Evolutionary conservation across 2,888 invertebrate species (phyloP), one percentile per base, ranked within the genome.

Genomic region (Xestia c-nigrum): DNA sequence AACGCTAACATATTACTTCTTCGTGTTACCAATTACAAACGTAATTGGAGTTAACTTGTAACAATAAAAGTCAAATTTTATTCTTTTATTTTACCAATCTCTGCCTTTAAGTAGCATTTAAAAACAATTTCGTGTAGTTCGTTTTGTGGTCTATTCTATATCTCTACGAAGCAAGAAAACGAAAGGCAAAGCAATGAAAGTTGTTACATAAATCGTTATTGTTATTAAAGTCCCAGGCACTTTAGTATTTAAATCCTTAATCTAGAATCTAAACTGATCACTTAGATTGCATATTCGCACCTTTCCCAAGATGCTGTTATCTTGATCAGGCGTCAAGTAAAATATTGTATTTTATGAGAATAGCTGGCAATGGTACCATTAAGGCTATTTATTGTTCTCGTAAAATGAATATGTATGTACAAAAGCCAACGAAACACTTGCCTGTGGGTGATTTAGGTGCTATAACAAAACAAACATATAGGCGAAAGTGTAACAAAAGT

Each of bases 281-380:
- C 47, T 84, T 80, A 50, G 69, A 73, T 84, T 80, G 71, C 43
- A 81, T 80, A 80, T 61, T 81, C 24, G 80, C 65, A 80, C 81
- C 59, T 61, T 24, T 46, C 61, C 43, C 24, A 50, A 85, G 81
- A 67, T 81, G 81, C 66, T 46, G 82, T 21, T 65, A 82, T 82
- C 82, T 85, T 69, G 82, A 85, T 74, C 71, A 38, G 24, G 7
- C 14, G 31, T 67, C 68, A 55, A 72, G 55, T 80, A 68, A 68
- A 52, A 57, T 57, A 67, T 71, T 74, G 75, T 70, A 82, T 75
- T 85, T 82, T 75, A 85, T 81, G 85, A 68, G 68, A 71, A 74
- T 74, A 68, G 64, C 24, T 40, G 46, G 40, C 70, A 71, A 68
- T 75, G n/a, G 38, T 38, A 55, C 67, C 43, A 71, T 85, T 72